Base-by-base conservation (phyloP, 2,113 vertebrate species). In the Lota lota region DNA sequence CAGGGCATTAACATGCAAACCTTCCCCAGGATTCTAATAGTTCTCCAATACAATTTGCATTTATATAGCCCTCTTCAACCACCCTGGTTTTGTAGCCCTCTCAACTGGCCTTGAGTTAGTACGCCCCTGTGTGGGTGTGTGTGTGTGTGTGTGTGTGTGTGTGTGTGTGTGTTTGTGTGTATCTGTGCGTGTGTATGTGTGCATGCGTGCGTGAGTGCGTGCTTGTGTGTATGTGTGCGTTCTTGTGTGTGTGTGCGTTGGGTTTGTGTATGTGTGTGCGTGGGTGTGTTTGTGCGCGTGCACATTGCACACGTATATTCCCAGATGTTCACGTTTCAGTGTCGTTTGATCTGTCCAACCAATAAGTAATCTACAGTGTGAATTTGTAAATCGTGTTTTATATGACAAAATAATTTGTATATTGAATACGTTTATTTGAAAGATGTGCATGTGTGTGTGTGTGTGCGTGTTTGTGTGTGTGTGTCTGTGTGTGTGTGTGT, bases 41-140 rank as follows among this genome's bases (percentile, higher is more conserved):
- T 87, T 86, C 90, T 86, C 87, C 89, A 88, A 90, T 91, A 91
- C 87, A 81, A 93, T 93, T 93, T 93, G 91, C 92, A 93, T 93
- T 93, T 93, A 93, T 92, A 93, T 93, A 92, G 91, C 85, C 81
- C 90, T 87, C 86, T 89, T 92, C 90, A 88, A 91, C 90, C 84
- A 88, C 92, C 90, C 91, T 89, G 88, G 91, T 91, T 88, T 91
- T 90, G 87, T 84, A 83, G 87, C 90, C 91, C 88, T 80, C 88
- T 84, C 82, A 80, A 89, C 88, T 85, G 88, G 91, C 92, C 91
- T 90, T 92, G 89, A 90, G 87, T 90, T 79, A 79, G 85, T 84
- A 83, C 81, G 79, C 79, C 76, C 79, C 24, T 16, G 61, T 21
- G 54, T 19, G 70, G 65, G 62, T 74, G 69, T 53, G 33, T 69